Conservation (phyloP, 92 coral and sea anemone genomes). For the Palythoa grandis region DNA sequence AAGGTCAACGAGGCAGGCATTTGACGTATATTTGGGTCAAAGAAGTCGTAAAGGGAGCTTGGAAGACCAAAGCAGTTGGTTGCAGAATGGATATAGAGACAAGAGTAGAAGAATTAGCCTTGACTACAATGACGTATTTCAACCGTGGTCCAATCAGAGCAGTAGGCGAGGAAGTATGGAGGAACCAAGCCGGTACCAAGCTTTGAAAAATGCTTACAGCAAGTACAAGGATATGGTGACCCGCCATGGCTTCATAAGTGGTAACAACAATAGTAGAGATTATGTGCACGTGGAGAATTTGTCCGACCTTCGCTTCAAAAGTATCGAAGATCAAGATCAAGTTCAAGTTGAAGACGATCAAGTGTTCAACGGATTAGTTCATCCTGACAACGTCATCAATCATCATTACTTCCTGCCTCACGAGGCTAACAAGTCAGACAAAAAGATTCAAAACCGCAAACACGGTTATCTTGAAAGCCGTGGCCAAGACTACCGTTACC, state of each 20-base stretch:
- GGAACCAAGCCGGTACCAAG: conserved; percentile 11
- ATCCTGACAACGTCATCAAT: conserved; percentile 82
- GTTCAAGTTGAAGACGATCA: neutral
- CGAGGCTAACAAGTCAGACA: conserved; percentile 67
- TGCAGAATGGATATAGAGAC: conserved; percentile 8
- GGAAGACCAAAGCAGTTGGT: conserved; percentile 29
- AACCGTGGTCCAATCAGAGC: conserved; percentile 42
- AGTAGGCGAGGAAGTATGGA: conserved; percentile 47
- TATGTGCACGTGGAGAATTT: conserved; percentile 25
- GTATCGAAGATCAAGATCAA: neutral
- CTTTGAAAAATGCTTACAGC: conserved; percentile 11
- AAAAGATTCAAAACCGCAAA: conserved; percentile 41
- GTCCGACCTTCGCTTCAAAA: conserved; percentile 9
- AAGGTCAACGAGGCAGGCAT: neutral
- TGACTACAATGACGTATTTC: conserved; percentile 40
- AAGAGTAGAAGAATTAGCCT: conserved; percentile 45
- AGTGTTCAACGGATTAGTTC: conserved; percentile 69
- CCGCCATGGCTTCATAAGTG: neutral
- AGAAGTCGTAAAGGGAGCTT: conserved; percentile 44
- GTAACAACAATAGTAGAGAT: conserved; percentile 20
- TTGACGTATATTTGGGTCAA: conserved; percentile 6
- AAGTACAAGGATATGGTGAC: conserved; percentile 16
- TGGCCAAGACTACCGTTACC: conserved; percentile 60
- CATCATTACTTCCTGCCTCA: conserved; percentile 86
- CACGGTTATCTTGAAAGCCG: conserved; percentile 49